These are phyloP conservation scores for Arctia plantaginis DNA, from an alignment of 2,888 invertebrate genomes.

Conservation along the genomic window DNA sequence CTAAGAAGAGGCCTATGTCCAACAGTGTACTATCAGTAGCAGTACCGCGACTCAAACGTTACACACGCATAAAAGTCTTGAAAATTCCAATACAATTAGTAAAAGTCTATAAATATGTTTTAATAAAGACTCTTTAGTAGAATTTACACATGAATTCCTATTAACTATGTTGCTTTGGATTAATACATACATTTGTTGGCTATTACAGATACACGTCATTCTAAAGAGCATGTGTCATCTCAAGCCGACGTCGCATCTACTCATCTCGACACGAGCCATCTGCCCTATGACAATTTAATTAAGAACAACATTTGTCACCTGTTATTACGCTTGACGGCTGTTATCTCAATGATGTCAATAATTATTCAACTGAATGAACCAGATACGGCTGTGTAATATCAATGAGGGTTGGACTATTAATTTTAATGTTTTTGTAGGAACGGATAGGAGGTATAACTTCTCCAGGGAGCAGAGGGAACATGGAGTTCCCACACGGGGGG, in stretches of 20 bases:
- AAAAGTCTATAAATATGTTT: neutral
- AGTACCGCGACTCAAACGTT: neutral
- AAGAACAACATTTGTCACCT: slow-evolving; percentile 50
- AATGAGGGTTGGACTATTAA: neutral
- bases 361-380: slow-evolving; percentile 28
- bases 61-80: neutral
- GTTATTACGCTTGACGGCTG: slow-evolving; percentile 40
- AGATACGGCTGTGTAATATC: neutral
- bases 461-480: too few species aligned
- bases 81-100: neutral
- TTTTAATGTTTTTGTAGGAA: neutral
- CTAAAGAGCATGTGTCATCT: neutral
- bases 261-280: slow-evolving; percentile 26
- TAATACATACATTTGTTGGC: neutral
- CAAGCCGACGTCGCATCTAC: slow-evolving; percentile 17
- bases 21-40: too few species aligned
- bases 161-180: neutral
- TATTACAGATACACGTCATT: neutral
- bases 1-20: too few species aligned
- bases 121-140: neutral
- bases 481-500: too few species aligned
- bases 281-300: slow-evolving; percentile 22
- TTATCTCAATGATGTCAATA: slow-evolving; percentile 49
- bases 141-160: too few species aligned
- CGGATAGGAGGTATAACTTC: neutral